Conservation (phyloP, 2,113 vertebrate genomes). For the Rynchops niger region DNA sequence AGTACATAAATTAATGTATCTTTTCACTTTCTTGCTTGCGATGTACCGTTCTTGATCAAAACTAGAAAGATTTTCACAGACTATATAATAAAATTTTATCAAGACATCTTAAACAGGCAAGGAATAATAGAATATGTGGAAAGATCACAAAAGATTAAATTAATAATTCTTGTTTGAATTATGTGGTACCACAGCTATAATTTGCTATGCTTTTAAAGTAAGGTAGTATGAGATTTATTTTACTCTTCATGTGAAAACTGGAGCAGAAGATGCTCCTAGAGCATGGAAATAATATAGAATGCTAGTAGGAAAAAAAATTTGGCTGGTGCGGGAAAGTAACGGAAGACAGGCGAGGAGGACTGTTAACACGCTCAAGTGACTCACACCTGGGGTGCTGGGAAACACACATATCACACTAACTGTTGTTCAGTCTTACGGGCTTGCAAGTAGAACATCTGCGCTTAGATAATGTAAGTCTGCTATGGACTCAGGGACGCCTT, state of each 20-base stretch:
- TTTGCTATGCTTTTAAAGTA: neutral
- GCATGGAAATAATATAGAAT: neutral
- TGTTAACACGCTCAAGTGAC: too few relatives aligned
- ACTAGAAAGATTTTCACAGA: neutral
- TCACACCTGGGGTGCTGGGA: too few relatives aligned
- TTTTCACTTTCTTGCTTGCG: neutral
- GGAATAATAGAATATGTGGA: neutral
- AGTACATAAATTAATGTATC: neutral
- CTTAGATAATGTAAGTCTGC: too few relatives aligned
- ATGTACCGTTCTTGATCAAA: neutral
- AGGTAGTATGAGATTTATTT: neutral
- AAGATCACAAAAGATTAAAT: neutral
- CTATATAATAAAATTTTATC: neutral
- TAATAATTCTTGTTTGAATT: neutral
- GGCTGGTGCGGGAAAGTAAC: too few relatives aligned
- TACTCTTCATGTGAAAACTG: neutral
- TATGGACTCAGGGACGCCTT: too few relatives aligned
- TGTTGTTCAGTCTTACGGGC: too few relatives aligned
- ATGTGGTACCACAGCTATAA: neutral
- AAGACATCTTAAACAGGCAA: neutral
- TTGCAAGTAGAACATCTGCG: too few relatives aligned
- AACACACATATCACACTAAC: too few relatives aligned
- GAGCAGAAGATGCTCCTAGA: neutral
- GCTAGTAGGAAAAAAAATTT: neutral
- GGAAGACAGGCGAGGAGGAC: too few relatives aligned